These are phyloP conservation scores for Lutjanus argentimaculatus DNA, from an alignment of 2,797 vertebrate species.

Conservation along the genomic window DNA sequence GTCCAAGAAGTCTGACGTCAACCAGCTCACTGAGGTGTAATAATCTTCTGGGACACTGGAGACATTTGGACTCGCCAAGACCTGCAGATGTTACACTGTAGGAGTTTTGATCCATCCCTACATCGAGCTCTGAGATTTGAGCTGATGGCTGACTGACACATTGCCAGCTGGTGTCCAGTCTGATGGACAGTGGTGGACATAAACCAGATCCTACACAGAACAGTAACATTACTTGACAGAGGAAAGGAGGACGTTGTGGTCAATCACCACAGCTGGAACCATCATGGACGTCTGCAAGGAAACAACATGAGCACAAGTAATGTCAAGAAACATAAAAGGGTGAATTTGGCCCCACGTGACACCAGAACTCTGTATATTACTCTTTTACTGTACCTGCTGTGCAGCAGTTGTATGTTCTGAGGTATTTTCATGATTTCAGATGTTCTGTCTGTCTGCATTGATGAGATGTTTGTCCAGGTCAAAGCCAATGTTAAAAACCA, in stretches of 20 bases:
- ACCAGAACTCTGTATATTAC: not conserved
- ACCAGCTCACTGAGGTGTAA: not conserved
- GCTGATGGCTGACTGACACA: not conserved
- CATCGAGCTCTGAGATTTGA: not conserved
- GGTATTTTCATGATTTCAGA: too few species aligned
- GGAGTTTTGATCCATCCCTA: not conserved
- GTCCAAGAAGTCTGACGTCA: not conserved
- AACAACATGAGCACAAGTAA: too few species aligned
- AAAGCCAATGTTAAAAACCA: too few species aligned
- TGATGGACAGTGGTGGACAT: not conserved
- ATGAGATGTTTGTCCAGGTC: too few species aligned
- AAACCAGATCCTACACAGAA: too few species aligned
- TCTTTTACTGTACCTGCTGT: too few species aligned
- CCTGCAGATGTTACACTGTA: not conserved
- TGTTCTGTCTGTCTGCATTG: too few species aligned
- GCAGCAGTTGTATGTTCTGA: too few species aligned
- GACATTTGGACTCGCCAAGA: conserved; percentile 3
- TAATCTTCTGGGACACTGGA: not conserved
- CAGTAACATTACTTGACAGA: too few species aligned
- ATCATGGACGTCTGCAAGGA: not conserved
- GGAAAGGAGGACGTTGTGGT: not conserved
- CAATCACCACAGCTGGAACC: not conserved
- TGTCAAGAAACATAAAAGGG: too few species aligned
- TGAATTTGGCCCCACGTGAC: not conserved
- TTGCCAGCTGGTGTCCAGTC: not conserved